Evolutionary conservation across 2,888 invertebrate genomes (phyloP).

Genomic region (Coecobrya sp.): DNA sequence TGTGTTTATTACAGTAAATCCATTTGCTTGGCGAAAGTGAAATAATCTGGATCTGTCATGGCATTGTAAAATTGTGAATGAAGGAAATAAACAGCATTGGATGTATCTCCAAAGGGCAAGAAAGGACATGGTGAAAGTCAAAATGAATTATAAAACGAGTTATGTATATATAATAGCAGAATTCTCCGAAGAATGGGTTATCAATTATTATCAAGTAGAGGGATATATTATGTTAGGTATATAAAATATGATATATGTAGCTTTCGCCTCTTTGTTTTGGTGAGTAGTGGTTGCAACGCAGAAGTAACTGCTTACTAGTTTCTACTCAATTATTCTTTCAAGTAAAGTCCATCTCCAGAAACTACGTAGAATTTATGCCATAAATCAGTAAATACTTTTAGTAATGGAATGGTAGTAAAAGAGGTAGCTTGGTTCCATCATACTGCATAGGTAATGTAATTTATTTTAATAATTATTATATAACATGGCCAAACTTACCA

Average conservation of each 20-base stretch:
- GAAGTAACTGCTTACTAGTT: not conserved
- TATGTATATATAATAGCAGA: not conserved
- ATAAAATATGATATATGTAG: not conserved
- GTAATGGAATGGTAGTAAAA: not conserved
- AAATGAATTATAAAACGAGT: constrained; percentile 2
- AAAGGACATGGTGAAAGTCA: not conserved
- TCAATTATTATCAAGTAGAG: not conserved
- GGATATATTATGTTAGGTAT: not conserved
- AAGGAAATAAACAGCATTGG: too few species aligned
- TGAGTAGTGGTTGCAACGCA: not conserved
- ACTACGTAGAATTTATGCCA: not conserved
- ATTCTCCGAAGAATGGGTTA: not conserved
- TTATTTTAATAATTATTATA: not conserved
- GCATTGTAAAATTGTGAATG: too few species aligned
- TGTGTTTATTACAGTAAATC: not conserved
- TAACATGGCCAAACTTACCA: not conserved
- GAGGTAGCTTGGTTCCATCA: not conserved
- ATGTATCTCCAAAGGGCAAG: too few species aligned
- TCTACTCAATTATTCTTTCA: constrained; percentile 5
- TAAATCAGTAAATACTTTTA: not conserved
- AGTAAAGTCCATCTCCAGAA: not conserved
- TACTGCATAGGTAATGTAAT: not conserved
- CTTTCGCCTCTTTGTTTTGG: not conserved
- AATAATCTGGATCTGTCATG: too few species aligned
- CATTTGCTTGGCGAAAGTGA: too few species aligned